These are phyloP conservation scores for Tromatobia lineatoria DNA, from an alignment of 2,888 invertebrate species.

Conservation along the genomic window DNA sequence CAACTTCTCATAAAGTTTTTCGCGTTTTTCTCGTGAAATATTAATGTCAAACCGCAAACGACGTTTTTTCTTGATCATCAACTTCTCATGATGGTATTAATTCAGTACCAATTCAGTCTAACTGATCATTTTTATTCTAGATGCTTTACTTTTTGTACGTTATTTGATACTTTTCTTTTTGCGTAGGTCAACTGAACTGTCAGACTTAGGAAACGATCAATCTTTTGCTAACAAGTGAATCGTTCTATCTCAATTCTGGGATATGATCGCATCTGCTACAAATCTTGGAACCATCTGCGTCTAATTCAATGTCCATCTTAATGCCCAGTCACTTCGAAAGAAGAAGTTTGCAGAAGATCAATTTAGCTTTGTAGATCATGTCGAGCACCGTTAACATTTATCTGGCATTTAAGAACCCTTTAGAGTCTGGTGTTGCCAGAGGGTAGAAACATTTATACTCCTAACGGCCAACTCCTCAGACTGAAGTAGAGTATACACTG, in stretches of 20 bases:
- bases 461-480: neutral
- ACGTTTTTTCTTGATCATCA: no score
- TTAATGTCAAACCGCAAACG: no score
- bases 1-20: no score
- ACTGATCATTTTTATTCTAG: no score
- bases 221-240: conserved; percentile 32
- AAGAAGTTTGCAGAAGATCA: neutral
- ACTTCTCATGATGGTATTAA: no score
- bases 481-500: neutral
- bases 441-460: conserved; percentile 8
- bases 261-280: conserved; percentile 16
- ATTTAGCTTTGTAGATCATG: conserved; percentile 19
- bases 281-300: conserved; percentile 17
- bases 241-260: conserved; percentile 21
- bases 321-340: neutral
- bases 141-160: no score
- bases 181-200: no score
- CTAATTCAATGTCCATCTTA: conserved; percentile 25
- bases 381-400: conserved; percentile 68
- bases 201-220: conserved; percentile 10
- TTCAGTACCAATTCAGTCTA: no score
- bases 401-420: conserved; percentile 62
- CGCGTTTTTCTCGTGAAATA: no score
- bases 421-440: neutral
- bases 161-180: no score